phyloP scores from a whole-genome alignment of 1,140 invertebrate genomes.

The Orchesella cincta region DNA sequence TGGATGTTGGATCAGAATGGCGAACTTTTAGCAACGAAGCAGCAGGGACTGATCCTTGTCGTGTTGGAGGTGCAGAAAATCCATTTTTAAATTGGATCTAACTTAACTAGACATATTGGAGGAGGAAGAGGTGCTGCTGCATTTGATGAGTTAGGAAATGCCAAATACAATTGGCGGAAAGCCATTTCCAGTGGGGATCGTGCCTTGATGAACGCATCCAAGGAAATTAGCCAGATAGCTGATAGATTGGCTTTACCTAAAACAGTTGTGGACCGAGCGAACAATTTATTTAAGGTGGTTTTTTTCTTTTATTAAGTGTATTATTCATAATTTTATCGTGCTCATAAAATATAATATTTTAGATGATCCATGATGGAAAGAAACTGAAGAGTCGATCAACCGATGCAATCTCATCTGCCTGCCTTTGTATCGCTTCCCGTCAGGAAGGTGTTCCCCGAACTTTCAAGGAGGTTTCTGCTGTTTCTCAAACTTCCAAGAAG shows the following conservation, averaged over 20 bases:
- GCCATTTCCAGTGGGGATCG: slow-evolving; percentile 91
- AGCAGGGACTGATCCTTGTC: slow-evolving; percentile 91
- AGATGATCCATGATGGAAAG: slow-evolving; percentile 87
- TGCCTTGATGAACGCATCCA: slow-evolving; percentile 84
- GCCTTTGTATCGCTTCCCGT: slow-evolving; percentile 97
- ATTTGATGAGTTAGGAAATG: slow-evolving; percentile 82
- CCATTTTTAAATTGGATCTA: slow-evolving; percentile 90
- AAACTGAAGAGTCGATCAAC: slow-evolving; percentile 91
- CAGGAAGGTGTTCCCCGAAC: slow-evolving; percentile 98
- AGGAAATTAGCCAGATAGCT: slow-evolving; percentile 96
- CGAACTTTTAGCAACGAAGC: slow-evolving; percentile 99
- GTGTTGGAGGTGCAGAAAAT: slow-evolving; percentile 97
- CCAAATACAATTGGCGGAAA: slow-evolving; percentile 90
- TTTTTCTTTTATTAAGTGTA: not conserved
- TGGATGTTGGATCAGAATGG: slow-evolving; percentile 99
- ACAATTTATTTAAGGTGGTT: slow-evolving; percentile 92
- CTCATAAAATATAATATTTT: slow-evolving; percentile 25
- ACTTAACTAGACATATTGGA: slow-evolving; percentile 96
- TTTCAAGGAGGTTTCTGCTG: slow-evolving; percentile 98
- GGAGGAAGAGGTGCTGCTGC: slow-evolving; percentile 81
- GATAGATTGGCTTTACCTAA: slow-evolving; percentile 95
- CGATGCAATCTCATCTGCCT: slow-evolving; percentile 97
- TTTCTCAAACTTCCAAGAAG: slow-evolving; percentile 98
- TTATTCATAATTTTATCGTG: not conserved
- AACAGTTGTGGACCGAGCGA: slow-evolving; percentile 91